Percentiles rank a stretch among this genome's conserved stretches.
Conservation (phyloP, 2,888 invertebrate species). For the Athripsodes cinereus region DNA sequence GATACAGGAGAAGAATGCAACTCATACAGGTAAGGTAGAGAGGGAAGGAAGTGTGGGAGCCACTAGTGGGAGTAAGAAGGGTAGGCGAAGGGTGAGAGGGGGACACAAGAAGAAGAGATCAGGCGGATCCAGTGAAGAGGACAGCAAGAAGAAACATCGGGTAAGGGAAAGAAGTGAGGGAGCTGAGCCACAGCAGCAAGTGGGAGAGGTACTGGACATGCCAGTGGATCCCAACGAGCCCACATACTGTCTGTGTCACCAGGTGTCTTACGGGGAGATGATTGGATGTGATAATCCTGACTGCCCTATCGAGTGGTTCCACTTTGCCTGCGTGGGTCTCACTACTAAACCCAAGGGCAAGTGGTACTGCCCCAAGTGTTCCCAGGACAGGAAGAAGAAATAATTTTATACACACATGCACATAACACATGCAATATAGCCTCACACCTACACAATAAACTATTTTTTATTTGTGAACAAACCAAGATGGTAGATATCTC, state of each 20-base stretch:
- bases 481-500: no score
- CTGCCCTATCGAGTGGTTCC: slow-evolving; percentile 87
- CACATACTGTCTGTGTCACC: slow-evolving; percentile 86
- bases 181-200: background rate
- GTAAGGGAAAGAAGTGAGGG: background rate
- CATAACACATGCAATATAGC: no score
- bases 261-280: slow-evolving; percentile 93
- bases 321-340: slow-evolving; percentile 84
- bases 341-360: slow-evolving; percentile 86
- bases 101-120: slow-evolving; percentile 29
- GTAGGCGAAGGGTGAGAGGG: slow-evolving; percentile 44
- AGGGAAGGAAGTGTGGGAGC: slow-evolving; percentile 31
- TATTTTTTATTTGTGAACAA: no score
- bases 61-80: slow-evolving; percentile 43
- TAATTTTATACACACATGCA: no score
- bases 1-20: slow-evolving; percentile 68
- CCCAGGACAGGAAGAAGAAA: slow-evolving; percentile 59
- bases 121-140: slow-evolving; percentile 31
- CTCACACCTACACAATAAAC: no score
- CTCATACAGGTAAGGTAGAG: slow-evolving; percentile 41
- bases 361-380: slow-evolving; percentile 83
- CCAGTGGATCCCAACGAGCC: slow-evolving; percentile 94
- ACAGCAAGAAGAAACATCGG: slow-evolving; percentile 10
- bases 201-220: slow-evolving; percentile 81
- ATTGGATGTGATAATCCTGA: slow-evolving; percentile 90